phyloP scores from a whole-genome alignment of 1,140 invertebrate species.

The Drosophila punjabiensis region DNA sequence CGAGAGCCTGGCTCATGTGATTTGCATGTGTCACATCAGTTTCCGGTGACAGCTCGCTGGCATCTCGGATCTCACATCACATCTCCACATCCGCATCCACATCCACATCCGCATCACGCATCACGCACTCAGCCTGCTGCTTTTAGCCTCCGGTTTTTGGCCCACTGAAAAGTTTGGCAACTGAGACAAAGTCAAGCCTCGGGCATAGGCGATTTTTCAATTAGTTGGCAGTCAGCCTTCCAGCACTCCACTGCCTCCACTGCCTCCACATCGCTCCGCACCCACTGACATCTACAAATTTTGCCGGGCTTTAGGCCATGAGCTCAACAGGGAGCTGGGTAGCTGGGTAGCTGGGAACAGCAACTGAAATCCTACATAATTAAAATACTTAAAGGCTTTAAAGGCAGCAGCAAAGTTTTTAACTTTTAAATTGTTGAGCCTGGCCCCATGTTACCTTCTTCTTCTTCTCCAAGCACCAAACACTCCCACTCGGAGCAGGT shows the following conservation, averaged over 20 bases:
- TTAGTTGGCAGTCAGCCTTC: conserved; percentile 55
- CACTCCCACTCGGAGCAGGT: not conserved
- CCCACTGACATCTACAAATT: conserved; percentile 70
- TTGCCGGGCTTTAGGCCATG: conserved; percentile 55
- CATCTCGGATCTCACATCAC: conserved; percentile 14
- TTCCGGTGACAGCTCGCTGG: conserved; percentile 50
- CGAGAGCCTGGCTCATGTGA: conserved; percentile 50
- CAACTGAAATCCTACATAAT: conserved; percentile 78
- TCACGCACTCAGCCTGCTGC: conserved; percentile 6
- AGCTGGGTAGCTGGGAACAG: conserved; percentile 32
- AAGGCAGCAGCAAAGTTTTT: conserved; percentile 70
- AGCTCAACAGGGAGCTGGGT: conserved; percentile 6
- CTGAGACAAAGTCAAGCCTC: conserved; percentile 37
- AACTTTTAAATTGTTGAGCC: conserved; percentile 75
- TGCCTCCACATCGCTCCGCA: no score
- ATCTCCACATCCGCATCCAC: not conserved
- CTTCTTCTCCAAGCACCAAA: no score
- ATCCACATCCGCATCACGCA: not conserved
- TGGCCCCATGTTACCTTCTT: conserved; percentile 38
- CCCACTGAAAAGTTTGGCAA: conserved; percentile 20
- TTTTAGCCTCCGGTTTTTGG: not conserved
- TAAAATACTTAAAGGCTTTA: conserved; percentile 84
- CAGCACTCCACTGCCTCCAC: not conserved
- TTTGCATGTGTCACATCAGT: conserved; percentile 78
- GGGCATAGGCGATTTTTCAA: conserved; percentile 79